Evolutionary conservation across 2,797 vertebrate genomes (phyloP).

Genomic region (Oreochromis mossambicus): DNA sequence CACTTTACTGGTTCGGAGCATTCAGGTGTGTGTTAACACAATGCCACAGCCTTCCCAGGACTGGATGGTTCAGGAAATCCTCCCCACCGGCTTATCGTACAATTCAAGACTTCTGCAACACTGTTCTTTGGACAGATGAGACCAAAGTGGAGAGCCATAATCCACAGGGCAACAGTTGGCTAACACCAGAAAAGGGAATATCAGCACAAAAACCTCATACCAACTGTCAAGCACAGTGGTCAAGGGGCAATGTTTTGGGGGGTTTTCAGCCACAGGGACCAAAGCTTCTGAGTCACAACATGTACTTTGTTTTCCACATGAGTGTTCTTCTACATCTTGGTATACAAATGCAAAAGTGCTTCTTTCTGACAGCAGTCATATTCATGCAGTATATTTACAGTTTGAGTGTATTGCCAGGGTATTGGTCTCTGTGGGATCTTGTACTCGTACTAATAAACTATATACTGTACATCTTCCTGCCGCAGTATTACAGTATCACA

Average conservation of each 20-base stretch:
- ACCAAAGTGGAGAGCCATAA: neutral
- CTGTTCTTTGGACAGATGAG: neutral
- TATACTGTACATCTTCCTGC: neutral
- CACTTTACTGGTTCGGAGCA: neutral
- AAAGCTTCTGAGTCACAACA: neutral
- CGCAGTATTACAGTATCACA: neutral
- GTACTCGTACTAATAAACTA: neutral
- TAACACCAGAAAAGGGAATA: neutral
- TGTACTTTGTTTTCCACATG: fast-evolving
- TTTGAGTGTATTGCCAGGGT: neutral
- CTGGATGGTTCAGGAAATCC: fast-evolving
- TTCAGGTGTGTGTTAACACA: neutral
- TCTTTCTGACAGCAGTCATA: neutral
- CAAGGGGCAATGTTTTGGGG: fast-evolving
- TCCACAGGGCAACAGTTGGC: neutral
- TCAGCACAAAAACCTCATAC: neutral
- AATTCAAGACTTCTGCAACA: neutral
- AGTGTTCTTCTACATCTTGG: neutral
- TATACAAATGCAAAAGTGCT: neutral
- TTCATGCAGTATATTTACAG: neutral
- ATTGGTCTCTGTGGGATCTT: neutral
- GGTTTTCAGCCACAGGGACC: neutral
- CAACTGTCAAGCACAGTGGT: neutral
- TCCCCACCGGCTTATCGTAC: fast-evolving
- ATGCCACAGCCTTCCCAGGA: neutral